Conservation (phyloP, 2,113 vertebrate species). For the Alces alces region DNA sequence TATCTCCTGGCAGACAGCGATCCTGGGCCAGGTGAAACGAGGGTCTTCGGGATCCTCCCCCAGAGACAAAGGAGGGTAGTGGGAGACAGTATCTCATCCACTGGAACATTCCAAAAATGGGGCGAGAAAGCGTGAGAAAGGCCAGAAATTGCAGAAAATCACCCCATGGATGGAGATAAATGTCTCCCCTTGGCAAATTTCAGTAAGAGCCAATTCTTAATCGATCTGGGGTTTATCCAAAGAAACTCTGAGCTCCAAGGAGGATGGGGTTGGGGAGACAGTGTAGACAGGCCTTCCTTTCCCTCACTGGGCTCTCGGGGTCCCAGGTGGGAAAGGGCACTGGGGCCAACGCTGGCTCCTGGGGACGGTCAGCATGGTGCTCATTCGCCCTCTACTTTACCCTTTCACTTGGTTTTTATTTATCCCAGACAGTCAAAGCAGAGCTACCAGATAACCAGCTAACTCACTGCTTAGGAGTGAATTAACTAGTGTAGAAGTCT, state of each 20-base stretch:
- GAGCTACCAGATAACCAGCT: background rate
- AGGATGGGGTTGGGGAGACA: fast-evolving
- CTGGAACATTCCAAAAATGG: constrained; percentile 23
- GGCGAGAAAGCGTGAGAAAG: constrained; percentile 31
- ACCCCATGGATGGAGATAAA: background rate
- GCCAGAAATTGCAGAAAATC: background rate
- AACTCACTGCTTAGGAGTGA: background rate
- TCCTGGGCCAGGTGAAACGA: constrained; percentile 28
- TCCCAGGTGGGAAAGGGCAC: background rate
- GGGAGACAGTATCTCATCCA: background rate
- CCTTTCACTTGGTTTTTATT: background rate
- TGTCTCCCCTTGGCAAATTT: background rate
- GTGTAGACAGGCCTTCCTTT: background rate
- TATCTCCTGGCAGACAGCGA: constrained; percentile 47
- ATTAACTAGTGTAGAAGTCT: background rate
- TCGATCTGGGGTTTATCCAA: background rate
- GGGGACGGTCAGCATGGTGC: fast-evolving
- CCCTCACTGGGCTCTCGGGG: background rate
- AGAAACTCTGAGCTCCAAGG: background rate
- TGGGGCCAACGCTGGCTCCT: background rate
- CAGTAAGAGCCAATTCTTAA: background rate
- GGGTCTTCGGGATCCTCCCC: constrained; percentile 26
- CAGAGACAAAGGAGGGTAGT: background rate
- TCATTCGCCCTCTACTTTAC: background rate
- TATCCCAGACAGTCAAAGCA: background rate